Conservation (phyloP, 2,797 vertebrate species). For the Oreortyx pictus region DNA sequence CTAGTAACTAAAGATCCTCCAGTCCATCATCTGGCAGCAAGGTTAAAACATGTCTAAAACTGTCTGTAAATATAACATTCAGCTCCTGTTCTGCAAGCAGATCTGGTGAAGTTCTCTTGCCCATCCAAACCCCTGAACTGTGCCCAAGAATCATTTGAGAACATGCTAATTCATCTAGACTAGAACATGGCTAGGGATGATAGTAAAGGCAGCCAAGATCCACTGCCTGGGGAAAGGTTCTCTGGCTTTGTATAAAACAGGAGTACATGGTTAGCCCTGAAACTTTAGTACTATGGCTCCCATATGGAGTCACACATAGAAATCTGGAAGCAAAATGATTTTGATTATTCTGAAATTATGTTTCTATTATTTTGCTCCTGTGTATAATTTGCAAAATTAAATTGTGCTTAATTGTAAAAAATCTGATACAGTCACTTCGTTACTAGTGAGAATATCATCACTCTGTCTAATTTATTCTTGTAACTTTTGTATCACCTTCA, state of each 20-base stretch:
- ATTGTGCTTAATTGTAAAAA: neutral
- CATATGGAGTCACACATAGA: neutral
- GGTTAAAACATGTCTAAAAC: neutral
- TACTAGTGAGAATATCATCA: neutral
- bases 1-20: neutral
- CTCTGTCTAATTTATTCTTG: neutral
- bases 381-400: neutral
- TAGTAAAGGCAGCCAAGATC: neutral
- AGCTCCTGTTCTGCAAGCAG: neutral
- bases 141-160: neutral
- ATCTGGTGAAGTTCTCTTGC: neutral
- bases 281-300: neutral
- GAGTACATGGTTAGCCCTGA: neutral
- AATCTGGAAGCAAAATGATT: neutral
- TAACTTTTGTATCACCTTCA: slow-evolving; percentile 29
- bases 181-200: neutral
- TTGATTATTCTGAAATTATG: neutral
- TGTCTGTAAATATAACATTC: neutral
- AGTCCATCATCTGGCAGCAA: fast-evolving
- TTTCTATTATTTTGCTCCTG: neutral
- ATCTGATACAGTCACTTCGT: neutral
- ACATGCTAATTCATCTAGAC: neutral
- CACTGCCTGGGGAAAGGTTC: neutral
- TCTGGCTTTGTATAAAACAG: neutral
- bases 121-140: neutral